A percentile compares a stretch with the other conserved stretches of the same genome.
phyloP scores from a whole-genome alignment of 1,140 invertebrate species.

The Procambarus virginalis region DNA sequence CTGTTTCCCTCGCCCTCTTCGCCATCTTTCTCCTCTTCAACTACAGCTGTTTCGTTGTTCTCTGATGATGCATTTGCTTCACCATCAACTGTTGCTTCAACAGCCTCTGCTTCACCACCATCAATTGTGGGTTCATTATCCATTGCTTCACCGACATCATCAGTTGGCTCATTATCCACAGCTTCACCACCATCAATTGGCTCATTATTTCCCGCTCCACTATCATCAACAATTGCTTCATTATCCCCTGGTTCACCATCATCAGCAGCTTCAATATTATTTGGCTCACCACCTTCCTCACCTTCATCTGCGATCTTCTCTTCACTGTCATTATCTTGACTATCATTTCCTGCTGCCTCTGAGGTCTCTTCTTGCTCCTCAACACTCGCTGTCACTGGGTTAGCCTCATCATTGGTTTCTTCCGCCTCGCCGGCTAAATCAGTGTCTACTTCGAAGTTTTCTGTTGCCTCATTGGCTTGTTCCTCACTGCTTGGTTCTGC shows the following conservation, averaged over 20 bases:
- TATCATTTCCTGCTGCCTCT: background rate
- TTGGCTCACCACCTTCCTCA: background rate
- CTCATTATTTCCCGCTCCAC: background rate
- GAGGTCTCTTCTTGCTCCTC: background rate
- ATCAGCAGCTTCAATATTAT: background rate
- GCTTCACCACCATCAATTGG: background rate
- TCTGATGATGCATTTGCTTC: background rate
- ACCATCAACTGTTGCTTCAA: background rate
- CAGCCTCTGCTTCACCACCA: no score
- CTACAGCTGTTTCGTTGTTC: background rate
- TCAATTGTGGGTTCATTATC: no score
- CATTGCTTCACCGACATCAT: background rate
- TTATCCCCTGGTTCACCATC: background rate
- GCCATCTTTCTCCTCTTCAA: background rate
- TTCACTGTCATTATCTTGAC: background rate
- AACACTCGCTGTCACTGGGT: background rate
- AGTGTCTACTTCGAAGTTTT: background rate
- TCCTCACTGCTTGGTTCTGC: no score
- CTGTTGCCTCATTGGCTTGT: slow-evolving; percentile 1
- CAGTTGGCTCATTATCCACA: background rate
- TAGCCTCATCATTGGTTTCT: background rate
- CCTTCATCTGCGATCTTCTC: background rate
- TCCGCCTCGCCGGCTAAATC: background rate
- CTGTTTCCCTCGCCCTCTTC: background rate
- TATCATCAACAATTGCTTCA: no score